Conservation (phyloP, 2,888 invertebrate species). For the Formica aserva region DNA sequence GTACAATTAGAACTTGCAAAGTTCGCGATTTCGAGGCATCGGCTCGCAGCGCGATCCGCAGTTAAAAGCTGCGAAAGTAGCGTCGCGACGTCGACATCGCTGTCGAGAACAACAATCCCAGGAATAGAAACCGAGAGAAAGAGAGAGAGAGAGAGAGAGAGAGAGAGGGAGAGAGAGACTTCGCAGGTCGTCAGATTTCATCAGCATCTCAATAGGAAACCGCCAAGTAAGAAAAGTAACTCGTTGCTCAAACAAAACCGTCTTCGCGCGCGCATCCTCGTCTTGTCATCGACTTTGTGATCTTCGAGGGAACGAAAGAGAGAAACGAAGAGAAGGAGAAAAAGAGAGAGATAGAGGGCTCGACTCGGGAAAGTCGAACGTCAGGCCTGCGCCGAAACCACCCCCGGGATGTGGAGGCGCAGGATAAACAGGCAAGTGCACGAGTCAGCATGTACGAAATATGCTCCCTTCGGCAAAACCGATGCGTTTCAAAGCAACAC, state of each 20-base stretch:
- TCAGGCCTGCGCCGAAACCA: slow-evolving; percentile 48
- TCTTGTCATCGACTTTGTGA: slow-evolving; percentile 62
- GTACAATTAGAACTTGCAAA: slow-evolving; percentile 49
- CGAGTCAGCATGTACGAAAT: slow-evolving; percentile 69
- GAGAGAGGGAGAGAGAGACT: not conserved
- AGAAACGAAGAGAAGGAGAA: not conserved
- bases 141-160: not conserved
- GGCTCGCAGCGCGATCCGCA: slow-evolving; percentile 35
- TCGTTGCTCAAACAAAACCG: slow-evolving; percentile 65
- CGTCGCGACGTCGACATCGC: slow-evolving; percentile 34
- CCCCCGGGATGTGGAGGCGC: slow-evolving; percentile 21
- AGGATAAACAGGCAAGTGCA: slow-evolving; percentile 66
- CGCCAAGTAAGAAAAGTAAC: slow-evolving; percentile 56
- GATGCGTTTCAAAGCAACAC: slow-evolving; percentile 60
- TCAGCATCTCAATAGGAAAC: slow-evolving; percentile 61
- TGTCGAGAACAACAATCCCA: slow-evolving; percentile 54
- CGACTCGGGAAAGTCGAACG: slow-evolving; percentile 60
- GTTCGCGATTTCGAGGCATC: slow-evolving; percentile 54
- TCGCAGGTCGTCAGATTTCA: slow-evolving; percentile 67
- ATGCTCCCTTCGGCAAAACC: slow-evolving; percentile 55
- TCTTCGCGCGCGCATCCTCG: slow-evolving; percentile 37
- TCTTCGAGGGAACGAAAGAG: slow-evolving; percentile 19
- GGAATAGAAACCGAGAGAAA: slow-evolving; percentile 22
- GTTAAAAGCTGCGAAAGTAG: slow-evolving; percentile 59
- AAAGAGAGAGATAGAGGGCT: not conserved